Base-by-base conservation (phyloP, 2,888 invertebrate species). In the Sicus ferrugineus region DNA sequence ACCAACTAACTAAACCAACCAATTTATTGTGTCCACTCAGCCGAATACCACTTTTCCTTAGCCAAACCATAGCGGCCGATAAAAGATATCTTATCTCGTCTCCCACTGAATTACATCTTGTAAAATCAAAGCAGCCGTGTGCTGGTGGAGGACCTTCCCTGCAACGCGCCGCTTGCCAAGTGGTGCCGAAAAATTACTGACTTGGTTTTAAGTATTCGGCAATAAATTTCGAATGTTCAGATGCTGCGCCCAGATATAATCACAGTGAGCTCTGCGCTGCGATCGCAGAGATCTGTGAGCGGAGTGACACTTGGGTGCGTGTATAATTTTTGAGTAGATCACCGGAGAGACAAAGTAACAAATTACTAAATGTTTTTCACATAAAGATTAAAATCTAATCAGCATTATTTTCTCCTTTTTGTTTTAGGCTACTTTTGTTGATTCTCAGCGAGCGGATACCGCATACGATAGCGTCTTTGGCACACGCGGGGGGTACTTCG, bases 341-440 rank as follows among this genome's bases (percentile, higher is more conserved):
- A 61, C 58, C 11, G 9, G 31, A 58, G 4, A 58, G n/a, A 3
- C 14, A 58, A 72, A 71, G 71, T 73, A 79, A 79, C 78, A 79
- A 79, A 79, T 79, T 81, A 81, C 81, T 80, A 77, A 79, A 79
- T 82, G 79, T 82, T 81, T 77, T 81, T 80, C 79, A 80, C 80
- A 80, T 80, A 80, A 80, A 82, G 81, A 82, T 82, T 80, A 78
- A 74, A 77, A 82, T 82, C 81, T 81, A 82, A 81, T 82, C 82
- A 58, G 46, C 66, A 64, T 64, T 56, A 34, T 6, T 59, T 59
- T 59, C 23, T 34, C 62, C 62, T n/a, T 59, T 19, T 59, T 34
- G 16, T 31, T 59, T 34, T 31, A 19, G 50, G 50, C 9, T 46
- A 42, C 48, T 63, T 14, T 46, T 48, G 46, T 63, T 62, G 42